phyloP scores from a whole-genome alignment of 2,113 vertebrate species.

The Spea multiplicata region DNA sequence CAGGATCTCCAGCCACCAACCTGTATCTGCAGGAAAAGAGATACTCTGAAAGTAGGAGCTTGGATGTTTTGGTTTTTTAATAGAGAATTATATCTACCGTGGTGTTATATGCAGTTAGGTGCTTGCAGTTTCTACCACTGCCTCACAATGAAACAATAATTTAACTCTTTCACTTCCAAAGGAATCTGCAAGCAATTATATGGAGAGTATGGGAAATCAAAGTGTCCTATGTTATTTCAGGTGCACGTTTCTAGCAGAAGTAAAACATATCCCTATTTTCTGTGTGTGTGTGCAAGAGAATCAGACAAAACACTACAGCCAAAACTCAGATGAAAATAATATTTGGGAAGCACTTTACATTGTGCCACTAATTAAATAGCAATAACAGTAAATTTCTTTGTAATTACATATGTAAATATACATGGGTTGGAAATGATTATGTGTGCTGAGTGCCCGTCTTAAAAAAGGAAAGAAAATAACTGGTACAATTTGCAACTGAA shows the following conservation, averaged over 20 bases:
- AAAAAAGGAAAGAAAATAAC: not conserved
- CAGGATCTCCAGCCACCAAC: too few relatives aligned
- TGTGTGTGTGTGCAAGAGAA: not conserved
- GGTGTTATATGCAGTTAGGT: not conserved
- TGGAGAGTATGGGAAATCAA: not conserved
- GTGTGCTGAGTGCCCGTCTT: not conserved
- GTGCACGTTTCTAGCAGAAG: not conserved
- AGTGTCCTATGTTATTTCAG: not conserved
- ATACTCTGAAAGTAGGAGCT: too few relatives aligned
- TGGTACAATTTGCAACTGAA: not conserved
- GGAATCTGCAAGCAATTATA: slow-evolving; percentile 2
- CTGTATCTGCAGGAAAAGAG: too few relatives aligned
- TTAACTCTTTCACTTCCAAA: not conserved
- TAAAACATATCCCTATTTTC: not conserved
- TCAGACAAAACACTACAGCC: not conserved
- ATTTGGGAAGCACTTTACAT: slow-evolving; percentile 1
- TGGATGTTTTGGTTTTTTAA: not conserved
- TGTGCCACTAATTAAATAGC: not conserved
- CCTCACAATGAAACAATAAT: not conserved
- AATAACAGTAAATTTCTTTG: slow-evolving; percentile 1
- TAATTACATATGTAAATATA: slow-evolving; percentile 5
- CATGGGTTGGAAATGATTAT: not conserved
- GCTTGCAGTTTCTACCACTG: not conserved
- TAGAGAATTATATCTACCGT: not conserved
- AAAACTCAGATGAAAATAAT: slow-evolving; percentile 2